These are phyloP conservation scores for Toxotes jaculatrix DNA, from an alignment of 2,113 vertebrate genomes.

Conservation along the genomic window DNA sequence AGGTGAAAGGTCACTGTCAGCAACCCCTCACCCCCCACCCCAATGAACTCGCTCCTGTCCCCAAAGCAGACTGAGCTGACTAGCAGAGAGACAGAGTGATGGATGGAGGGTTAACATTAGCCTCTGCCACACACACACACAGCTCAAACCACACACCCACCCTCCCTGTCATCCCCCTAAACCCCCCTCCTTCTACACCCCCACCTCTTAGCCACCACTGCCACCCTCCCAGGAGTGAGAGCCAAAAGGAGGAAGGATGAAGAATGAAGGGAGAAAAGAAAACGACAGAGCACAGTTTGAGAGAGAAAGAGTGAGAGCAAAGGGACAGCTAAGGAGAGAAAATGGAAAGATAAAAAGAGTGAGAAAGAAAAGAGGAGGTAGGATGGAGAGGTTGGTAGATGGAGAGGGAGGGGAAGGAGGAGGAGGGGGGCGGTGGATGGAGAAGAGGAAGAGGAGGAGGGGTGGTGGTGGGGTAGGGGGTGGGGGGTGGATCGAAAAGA, in stretches of 20 bases:
- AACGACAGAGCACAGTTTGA: conserved; percentile 58
- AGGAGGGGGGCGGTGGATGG: conserved; percentile 26
- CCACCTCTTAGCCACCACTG: neutral
- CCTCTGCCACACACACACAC: conserved; percentile 44
- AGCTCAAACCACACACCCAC: conserved; percentile 53
- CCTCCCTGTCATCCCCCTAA: conserved; percentile 54
- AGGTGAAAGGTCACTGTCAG: conserved; percentile 76
- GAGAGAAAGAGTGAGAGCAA: conserved; percentile 28
- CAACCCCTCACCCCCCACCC: conserved; percentile 6
- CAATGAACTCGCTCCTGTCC: conserved; percentile 29
- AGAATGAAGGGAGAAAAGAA: conserved; percentile 58
- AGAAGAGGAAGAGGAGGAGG: conserved; percentile 41
- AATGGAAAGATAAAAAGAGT: conserved; percentile 64
- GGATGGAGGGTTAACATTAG: conserved; percentile 74
- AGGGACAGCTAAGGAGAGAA: conserved; percentile 52
- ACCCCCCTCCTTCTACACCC: conserved; percentile 33
- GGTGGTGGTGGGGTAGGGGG: conserved; percentile 19
- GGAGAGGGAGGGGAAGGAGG: conserved; percentile 47
- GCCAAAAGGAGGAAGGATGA: conserved; percentile 59
- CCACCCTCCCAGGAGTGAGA: conserved; percentile 48
- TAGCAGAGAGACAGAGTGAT: conserved; percentile 75
- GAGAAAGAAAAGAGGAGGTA: conserved; percentile 53
- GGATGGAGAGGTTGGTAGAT: conserved; percentile 61
- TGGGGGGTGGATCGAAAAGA: conserved; percentile 71
- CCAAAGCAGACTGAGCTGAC: conserved; percentile 67